Evolutionary conservation across 2,888 invertebrate species (phyloP).

Genomic region (Cryptophagus acutangulus): DNA sequence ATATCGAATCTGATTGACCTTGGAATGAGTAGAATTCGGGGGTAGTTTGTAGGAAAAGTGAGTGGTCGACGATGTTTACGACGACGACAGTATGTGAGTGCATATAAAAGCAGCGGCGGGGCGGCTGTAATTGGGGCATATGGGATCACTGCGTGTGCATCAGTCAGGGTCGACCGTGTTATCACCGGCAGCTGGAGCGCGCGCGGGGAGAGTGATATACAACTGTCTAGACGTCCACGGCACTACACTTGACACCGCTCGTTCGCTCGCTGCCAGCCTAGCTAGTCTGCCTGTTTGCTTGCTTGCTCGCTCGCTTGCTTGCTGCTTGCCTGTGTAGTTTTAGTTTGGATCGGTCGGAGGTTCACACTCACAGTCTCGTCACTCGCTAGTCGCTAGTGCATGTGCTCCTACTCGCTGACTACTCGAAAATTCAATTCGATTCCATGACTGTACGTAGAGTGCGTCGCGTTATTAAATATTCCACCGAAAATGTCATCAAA

Average conservation of each 20-base stretch:
- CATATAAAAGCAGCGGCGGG: constrained; percentile 5
- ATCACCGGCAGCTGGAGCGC: constrained; percentile 36
- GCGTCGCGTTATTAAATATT: constrained; percentile 7
- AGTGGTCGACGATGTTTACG: too few relatives aligned
- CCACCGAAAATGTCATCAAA: constrained; percentile 34
- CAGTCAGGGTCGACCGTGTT: constrained; percentile 40
- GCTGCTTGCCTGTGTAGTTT: too few relatives aligned
- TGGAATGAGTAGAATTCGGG: too few relatives aligned
- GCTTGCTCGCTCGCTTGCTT: too few relatives aligned
- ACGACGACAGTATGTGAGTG: too few relatives aligned
- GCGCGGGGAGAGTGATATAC: constrained; percentile 31
- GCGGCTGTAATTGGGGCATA: constrained; percentile 6
- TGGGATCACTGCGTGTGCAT: constrained; percentile 28
- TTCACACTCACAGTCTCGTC: too few relatives aligned
- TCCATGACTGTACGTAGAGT: constrained; percentile 4
- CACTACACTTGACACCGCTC: constrained; percentile 39
- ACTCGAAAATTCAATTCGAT: background rate
- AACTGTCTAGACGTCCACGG: constrained; percentile 41
- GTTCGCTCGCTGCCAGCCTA: constrained; percentile 18
- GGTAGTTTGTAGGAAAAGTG: too few relatives aligned
- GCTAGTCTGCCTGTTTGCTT: too few relatives aligned
- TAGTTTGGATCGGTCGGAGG: too few relatives aligned
- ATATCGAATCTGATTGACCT: too few relatives aligned
- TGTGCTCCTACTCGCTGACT: too few relatives aligned
- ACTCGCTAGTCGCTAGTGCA: too few relatives aligned